A percentile compares a stretch with the other conserved stretches of the same genome.
These are phyloP conservation scores for Gavialis gangeticus DNA, from an alignment of 2,113 vertebrate species.

Conservation along the genomic window DNA sequence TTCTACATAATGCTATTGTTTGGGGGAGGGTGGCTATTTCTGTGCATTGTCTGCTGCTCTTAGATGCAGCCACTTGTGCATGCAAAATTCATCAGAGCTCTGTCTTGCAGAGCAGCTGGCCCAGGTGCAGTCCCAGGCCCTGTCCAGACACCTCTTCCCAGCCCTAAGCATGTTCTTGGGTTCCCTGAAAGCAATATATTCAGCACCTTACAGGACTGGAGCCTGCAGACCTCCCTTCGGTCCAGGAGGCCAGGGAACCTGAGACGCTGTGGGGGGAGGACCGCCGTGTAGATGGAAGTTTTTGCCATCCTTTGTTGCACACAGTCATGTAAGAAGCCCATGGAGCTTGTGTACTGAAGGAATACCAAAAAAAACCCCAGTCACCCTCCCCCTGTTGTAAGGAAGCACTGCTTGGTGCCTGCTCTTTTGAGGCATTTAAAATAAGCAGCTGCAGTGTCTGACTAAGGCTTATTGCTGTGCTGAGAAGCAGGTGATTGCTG, in stretches of 20 bases:
- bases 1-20: rapidly evolving
- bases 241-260: neutral
- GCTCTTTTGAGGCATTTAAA: neutral
- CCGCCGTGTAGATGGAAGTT: too few relatives aligned
- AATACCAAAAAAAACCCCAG: neutral
- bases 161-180: neutral
- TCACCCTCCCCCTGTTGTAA: neutral
- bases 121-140: neutral
- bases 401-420: neutral
- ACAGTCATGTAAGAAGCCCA: rapidly evolving
- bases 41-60: neutral
- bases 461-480: rapidly evolving
- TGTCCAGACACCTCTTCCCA: neutral
- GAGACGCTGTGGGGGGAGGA: neutral
- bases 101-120: neutral
- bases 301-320: neutral
- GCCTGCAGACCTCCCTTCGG: neutral
- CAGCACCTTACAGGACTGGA: neutral
- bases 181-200: neutral
- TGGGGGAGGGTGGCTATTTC: neutral
- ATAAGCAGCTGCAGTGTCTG: neutral
- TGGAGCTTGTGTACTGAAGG: neutral
- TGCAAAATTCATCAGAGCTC: neutral
- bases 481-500: neutral
- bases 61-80: neutral